phyloP scores from a whole-genome alignment of 2,797 vertebrate species.

The Petrocephalus sullivani region DNA sequence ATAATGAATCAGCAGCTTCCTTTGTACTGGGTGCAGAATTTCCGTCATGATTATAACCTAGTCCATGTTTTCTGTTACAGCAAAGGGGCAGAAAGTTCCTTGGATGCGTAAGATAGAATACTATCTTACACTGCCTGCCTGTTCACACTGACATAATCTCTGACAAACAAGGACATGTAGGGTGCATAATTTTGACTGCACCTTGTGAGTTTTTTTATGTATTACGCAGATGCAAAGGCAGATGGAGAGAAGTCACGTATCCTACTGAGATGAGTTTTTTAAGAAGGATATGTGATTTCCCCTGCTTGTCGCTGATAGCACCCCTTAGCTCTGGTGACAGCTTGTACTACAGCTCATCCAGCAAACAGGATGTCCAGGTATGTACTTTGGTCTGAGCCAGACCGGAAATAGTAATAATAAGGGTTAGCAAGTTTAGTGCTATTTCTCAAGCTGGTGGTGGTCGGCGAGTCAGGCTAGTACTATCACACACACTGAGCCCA shows the following conservation, averaged over 20 bases:
- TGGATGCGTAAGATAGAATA: background rate
- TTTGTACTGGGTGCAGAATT: background rate
- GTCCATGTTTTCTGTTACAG: background rate
- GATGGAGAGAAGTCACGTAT: background rate
- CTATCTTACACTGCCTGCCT: background rate
- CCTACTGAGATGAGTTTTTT: background rate
- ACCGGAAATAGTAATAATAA: background rate
- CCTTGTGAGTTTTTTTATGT: background rate
- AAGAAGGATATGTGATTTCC: background rate
- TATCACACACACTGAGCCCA: no score
- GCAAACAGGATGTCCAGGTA: background rate
- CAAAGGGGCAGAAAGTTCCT: background rate
- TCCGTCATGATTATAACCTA: background rate
- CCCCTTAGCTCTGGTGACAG: background rate
- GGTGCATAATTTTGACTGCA: background rate
- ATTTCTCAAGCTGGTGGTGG: background rate
- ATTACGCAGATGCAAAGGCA: background rate
- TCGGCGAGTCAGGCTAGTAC: background rate
- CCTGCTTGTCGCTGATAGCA: background rate
- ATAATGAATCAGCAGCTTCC: conserved; percentile 8
- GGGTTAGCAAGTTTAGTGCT: background rate
- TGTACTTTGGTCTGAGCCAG: background rate
- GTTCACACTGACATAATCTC: background rate
- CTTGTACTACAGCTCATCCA: background rate
- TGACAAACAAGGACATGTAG: background rate